A percentile compares a stretch with the other conserved stretches of the same genome.
Conservation (phyloP, 2,113 vertebrate genomes). For the Gadus macrocephalus region DNA sequence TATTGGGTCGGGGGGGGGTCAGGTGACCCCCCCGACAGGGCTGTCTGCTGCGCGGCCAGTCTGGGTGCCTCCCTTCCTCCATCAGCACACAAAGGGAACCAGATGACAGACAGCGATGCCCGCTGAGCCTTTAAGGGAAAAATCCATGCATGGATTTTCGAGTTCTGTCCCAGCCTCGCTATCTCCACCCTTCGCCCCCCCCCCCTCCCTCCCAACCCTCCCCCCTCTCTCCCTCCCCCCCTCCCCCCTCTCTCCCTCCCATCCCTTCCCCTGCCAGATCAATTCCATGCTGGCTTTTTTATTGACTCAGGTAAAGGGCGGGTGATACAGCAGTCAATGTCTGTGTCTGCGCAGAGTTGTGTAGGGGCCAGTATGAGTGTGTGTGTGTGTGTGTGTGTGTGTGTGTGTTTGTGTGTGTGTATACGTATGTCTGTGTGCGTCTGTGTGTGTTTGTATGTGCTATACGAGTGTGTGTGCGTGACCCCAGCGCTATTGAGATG, state of each 20-base stretch:
- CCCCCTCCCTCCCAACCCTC: conserved; percentile 2
- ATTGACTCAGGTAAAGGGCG: conserved; percentile 68
- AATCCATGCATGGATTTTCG: conserved; percentile 61
- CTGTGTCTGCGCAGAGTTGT: conserved; percentile 50
- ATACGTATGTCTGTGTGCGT: not conserved
- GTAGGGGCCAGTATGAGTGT: conserved; percentile 23
- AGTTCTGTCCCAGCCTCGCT: conserved; percentile 35
- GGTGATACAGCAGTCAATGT: conserved; percentile 66
- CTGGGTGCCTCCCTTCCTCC: conserved; percentile 17
- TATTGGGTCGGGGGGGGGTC: not conserved
- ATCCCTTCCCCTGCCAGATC: conserved; percentile 48
- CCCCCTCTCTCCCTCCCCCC: not conserved
- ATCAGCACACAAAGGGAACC: conserved; percentile 28
- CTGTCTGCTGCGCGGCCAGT: conserved; percentile 16
- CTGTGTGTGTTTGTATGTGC: not conserved
- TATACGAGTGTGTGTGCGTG: no score
- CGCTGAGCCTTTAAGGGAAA: conserved; percentile 29
- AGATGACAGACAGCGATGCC: conserved; percentile 41
- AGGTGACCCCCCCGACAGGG: conserved; percentile 17
- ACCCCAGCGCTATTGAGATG: no score
- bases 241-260: conserved; percentile 8
- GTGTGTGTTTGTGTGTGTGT: not conserved
- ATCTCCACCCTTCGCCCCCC: conserved; percentile 4
- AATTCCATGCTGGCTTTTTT: conserved; percentile 57
- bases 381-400: not conserved